Conservation (phyloP, 2,888 invertebrate genomes). For the Dermolepida albohirtum region DNA sequence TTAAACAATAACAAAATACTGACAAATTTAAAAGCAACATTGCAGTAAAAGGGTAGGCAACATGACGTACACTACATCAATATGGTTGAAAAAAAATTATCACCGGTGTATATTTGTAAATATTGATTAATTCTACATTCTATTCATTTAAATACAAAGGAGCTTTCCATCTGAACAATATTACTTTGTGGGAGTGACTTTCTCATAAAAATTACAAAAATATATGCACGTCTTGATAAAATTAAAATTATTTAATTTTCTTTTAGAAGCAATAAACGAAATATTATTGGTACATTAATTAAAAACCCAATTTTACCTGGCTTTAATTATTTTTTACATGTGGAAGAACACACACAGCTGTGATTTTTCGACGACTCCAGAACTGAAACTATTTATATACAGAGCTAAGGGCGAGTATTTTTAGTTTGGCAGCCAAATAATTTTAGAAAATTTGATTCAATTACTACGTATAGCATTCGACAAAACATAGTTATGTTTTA, state of each 20-base stretch:
- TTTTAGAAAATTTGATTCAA: slow-evolving; percentile 47
- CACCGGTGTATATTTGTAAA: slow-evolving; percentile 27
- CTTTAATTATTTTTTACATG: slow-evolving; percentile 45
- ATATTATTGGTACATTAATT: neutral
- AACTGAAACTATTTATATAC: slow-evolving; percentile 61
- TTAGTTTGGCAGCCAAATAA: slow-evolving; percentile 50
- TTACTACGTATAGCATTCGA: neutral
- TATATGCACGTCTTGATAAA: no score
- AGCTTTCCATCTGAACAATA: no score
- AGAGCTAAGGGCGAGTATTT: slow-evolving; percentile 54
- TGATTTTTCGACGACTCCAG: slow-evolving; percentile 55
- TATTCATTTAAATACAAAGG: no score
- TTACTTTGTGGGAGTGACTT: no score
- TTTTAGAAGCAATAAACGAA: no score
- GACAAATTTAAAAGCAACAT: slow-evolving; percentile 35
- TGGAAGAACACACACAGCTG: slow-evolving; percentile 57
- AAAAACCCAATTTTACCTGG: slow-evolving; percentile 41
- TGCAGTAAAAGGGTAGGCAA: slow-evolving; percentile 42
- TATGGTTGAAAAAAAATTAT: slow-evolving; percentile 30
- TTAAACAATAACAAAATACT: slow-evolving; percentile 39
- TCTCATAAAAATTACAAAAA: no score
- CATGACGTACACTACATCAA: slow-evolving; percentile 15
- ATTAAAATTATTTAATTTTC: no score
- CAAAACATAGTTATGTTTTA: slow-evolving; percentile 9
- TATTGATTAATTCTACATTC: slow-evolving; percentile 37